Base-by-base conservation (phyloP, 2,113 vertebrate genomes). In the Tragelaphus buxtoni region DNA sequence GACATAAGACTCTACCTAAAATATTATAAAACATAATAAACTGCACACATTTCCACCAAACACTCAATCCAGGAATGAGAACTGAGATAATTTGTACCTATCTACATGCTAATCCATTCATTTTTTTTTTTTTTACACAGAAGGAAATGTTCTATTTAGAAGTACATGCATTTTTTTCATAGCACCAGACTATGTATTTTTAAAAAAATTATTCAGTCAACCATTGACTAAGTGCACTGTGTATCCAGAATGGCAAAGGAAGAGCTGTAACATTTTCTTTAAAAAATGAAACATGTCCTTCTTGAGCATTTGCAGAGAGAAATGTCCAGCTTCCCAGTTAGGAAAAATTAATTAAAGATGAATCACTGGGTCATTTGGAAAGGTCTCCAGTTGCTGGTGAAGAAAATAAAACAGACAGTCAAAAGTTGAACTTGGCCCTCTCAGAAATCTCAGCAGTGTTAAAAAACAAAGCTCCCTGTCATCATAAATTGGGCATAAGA, bases 351-450 rank as follows among this genome's bases (percentile, higher is more conserved):
- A 87, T 97, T 87, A 53, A 86, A 96, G 56, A 79, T 97, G 17
- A 97, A 65, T 97, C 96, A 81, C 63, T 87, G 60, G 94, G 93
- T 96, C 63, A 93, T 63, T 93, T 96, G 81, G 74, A 91, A 98
- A 96, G 77, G 81, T 94, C 9, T 42, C 72, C 93, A 39, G 3
- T 91, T 97, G 53, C 79, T 80, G 13, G 2, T 90, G 55, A 93
- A 97, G 91, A 94, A 95, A 97, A 95, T 84, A 96, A 98, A 96
- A 97, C 65, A 92, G 56, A 90, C 95, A 95, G 45, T 94, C 42
- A 91, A 32, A 58, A n/a, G 22, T 65, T 95, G 94, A 97, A 96
- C 89, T 97, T 94, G 20, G 74, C 53, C 39, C 39, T 30, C 39
- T 95, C 63, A 69, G 30, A 72, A 84, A 80, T 93, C 88, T 80